Base-by-base conservation (phyloP, 2,797 vertebrate species). In the Eurystomus glaucurus region DNA sequence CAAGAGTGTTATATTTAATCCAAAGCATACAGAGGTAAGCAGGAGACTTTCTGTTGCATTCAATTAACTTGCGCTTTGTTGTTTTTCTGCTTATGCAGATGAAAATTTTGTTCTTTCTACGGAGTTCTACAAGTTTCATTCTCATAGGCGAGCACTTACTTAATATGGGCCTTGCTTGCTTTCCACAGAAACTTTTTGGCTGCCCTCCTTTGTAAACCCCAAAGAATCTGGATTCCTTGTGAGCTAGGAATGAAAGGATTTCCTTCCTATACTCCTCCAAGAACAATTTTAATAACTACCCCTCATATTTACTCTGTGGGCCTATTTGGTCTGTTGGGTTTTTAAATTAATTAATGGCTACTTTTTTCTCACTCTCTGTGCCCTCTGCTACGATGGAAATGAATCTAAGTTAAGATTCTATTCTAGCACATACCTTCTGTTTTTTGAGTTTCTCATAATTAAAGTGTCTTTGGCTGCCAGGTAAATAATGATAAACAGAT, bases 401-500 rank as follows among this genome's bases (percentile, higher is more conserved):
- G 74, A 70, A 52, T 66, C 29, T 54, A 64, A 48, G 16, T 58
- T 76, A 79, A 79, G 61, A 83, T 45, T 26, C 16, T 87, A 2
- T 43, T 41, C 48, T n/a, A 84, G 66, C 20, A 83, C 10, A 57
- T 83, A 85, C 11, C 19, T 58, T 64, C 50, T 92, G 60, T 45
- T 37, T 69, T 69, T 60, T 82, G 14, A 85, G 55, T 85, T 93
- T 79, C 55, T 77, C 46, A 13, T 79, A 82, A 86, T 19, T 33
- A 48, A 92, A 88, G 31, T 88, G 33, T 65, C 41, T 96, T 92
- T 52, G 54, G 35, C 55, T 94, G 65, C 39, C 48, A 65, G 25
- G 11, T 31, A 62, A 69, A 89, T 62, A 97, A 93, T 55, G 83
- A 43, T 58, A 90, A 94, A 54, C 25, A 82, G 89, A 85, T 71